phyloP scores from a whole-genome alignment of 2,888 invertebrate species.

The Tachina lurida region DNA sequence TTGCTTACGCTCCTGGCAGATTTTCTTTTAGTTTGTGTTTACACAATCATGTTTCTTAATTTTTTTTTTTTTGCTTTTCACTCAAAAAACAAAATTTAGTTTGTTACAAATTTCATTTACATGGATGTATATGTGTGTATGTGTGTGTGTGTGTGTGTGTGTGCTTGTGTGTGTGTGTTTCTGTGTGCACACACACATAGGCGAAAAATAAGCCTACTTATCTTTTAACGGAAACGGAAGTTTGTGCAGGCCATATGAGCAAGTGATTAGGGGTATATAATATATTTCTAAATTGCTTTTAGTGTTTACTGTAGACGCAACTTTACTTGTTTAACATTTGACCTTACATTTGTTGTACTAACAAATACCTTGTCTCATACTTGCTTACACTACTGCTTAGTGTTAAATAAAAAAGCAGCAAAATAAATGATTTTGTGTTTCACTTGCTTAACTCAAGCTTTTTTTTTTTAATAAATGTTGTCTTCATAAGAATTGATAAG shows the following conservation, averaged over 20 bases:
- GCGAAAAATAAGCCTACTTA: constrained; percentile 19
- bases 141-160: not conserved
- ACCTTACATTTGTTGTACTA: constrained; percentile 53
- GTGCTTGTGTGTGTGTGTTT: not conserved
- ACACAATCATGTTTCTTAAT: not conserved
- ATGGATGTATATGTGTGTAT: not conserved
- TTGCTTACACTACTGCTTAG: not conserved
- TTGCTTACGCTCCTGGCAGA: not conserved
- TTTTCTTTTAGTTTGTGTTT: not conserved
- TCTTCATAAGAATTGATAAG: not conserved
- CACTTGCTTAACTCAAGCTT: not conserved
- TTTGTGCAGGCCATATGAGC: constrained; percentile 36
- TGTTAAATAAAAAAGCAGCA: not conserved
- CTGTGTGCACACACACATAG: no score
- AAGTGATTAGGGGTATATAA: constrained; percentile 42
- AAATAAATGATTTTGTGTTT: constrained; percentile 5
- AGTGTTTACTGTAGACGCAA: constrained; percentile 14
- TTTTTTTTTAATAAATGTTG: not conserved
- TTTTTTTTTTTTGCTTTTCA: not conserved
- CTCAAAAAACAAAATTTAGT: not conserved
- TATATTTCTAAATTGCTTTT: constrained; percentile 21
- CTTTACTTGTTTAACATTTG: constrained; percentile 54
- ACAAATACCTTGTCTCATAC: not conserved
- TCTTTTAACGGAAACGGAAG: constrained; percentile 54
- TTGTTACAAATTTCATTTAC: not conserved